These are phyloP conservation scores for Eurypyga helias DNA, from an alignment of 2,113 vertebrate species.

Conservation along the genomic window DNA sequence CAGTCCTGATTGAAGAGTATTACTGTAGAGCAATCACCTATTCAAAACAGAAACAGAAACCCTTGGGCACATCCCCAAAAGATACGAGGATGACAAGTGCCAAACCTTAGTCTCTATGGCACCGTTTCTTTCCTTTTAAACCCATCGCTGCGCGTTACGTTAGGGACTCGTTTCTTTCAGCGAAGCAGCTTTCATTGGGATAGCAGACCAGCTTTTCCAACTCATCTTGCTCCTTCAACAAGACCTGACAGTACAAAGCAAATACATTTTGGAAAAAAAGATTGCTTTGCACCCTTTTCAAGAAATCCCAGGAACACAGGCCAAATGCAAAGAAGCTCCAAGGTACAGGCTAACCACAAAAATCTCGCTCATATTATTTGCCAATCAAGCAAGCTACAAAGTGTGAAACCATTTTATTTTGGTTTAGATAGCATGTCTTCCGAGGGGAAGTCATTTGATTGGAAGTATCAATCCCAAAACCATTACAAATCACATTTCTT, in stretches of 20 bases:
- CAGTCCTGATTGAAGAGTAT: background rate
- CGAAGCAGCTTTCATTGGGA: background rate
- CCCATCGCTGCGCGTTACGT: background rate
- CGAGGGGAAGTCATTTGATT: background rate
- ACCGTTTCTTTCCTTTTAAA: background rate
- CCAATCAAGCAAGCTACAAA: constrained; percentile 33
- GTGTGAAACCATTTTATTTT: constrained; percentile 52
- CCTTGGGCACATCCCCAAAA: background rate
- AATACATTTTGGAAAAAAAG: background rate
- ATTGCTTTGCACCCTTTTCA: background rate
- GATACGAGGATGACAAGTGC: background rate
- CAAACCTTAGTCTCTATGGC: background rate
- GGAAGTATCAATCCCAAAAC: constrained; percentile 16
- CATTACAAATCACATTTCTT: constrained; percentile 5
- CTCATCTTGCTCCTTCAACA: background rate
- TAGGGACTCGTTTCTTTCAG: background rate
- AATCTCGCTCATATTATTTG: constrained; percentile 19
- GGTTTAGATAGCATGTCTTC: background rate
- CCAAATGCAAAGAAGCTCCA: background rate
- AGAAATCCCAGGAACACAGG: constrained; percentile 7
- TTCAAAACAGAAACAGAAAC: background rate
- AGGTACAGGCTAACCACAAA: background rate
- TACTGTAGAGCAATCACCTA: background rate
- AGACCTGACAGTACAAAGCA: background rate
- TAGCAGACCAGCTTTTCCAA: background rate